These are phyloP conservation scores for Acanthis flammea DNA, from an alignment of 2,797 vertebrate species.

Conservation along the genomic window DNA sequence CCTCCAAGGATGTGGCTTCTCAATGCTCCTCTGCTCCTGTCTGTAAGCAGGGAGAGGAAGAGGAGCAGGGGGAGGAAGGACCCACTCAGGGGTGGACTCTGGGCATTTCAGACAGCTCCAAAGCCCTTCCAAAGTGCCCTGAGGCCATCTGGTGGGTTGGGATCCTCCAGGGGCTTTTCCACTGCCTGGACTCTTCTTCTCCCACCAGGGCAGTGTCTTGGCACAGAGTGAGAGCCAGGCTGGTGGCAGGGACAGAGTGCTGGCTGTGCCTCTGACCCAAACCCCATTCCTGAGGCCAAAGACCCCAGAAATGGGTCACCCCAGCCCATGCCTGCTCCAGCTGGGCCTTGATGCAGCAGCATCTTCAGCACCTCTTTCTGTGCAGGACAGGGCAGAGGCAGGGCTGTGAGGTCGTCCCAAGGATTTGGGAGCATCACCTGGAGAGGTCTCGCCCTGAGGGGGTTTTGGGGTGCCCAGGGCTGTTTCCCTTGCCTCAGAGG, in stretches of 20 bases:
- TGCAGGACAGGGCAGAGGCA: background rate
- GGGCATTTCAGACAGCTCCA: background rate
- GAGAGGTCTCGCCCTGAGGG: background rate
- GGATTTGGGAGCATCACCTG: background rate
- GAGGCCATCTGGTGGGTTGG: background rate
- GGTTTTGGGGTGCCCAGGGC: background rate
- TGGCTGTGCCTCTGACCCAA: background rate
- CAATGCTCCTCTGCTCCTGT: background rate
- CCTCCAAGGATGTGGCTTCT: background rate
- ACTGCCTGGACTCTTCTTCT: background rate
- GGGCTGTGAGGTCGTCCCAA: background rate
- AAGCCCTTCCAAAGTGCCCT: background rate
- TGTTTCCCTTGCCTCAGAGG: slow-evolving; percentile 50
- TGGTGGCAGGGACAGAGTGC: background rate
- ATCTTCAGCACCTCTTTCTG: background rate
- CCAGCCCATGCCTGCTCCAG: background rate
- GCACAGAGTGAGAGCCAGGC: background rate
- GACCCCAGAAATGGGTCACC: background rate
- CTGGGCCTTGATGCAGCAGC: background rate
- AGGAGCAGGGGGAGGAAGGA: background rate
- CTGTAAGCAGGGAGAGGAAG: background rate
- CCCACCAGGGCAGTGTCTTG: background rate
- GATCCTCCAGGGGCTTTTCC: background rate
- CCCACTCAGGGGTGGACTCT: background rate
- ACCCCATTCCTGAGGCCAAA: background rate